Conservation (phyloP, 2,113 vertebrate genomes). For the Nicator chloris region DNA sequence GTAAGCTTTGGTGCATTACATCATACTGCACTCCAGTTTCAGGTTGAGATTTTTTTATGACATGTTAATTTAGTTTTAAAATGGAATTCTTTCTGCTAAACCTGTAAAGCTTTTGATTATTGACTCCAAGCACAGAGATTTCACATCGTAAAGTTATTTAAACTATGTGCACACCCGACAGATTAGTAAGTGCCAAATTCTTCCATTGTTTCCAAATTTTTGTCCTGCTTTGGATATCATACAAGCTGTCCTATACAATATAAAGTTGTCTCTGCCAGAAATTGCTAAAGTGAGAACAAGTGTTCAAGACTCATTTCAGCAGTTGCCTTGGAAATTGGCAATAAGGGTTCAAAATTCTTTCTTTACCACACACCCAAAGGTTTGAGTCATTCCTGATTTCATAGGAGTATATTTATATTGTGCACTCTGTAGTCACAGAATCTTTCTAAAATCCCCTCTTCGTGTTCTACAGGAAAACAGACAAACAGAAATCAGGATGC, state of each 20-base stretch:
- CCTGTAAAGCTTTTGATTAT: conserved; percentile 9
- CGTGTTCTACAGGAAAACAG: neutral
- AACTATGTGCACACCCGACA: neutral
- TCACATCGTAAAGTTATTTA: neutral
- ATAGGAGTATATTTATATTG: neutral
- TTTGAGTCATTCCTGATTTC: neutral
- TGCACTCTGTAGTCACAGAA: neutral
- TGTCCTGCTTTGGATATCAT: neutral
- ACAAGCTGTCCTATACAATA: neutral
- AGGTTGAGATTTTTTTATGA: neutral
- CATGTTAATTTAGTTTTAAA: neutral
- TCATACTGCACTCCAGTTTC: neutral
- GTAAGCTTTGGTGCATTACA: neutral
- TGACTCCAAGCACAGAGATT: neutral
- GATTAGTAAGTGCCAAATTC: neutral
- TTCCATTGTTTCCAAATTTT: neutral
- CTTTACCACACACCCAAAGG: neutral
- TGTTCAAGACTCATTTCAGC: neutral
- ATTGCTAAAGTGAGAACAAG: neutral
- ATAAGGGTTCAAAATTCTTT: neutral
- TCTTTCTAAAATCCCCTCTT: neutral
- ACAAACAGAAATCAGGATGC: neutral
- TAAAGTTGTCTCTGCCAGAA: neutral
- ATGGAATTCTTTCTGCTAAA: neutral
- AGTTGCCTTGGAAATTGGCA: conserved; percentile 7